phyloP scores from a whole-genome alignment of 2,113 vertebrate species.

The Platichthys stellatus region DNA sequence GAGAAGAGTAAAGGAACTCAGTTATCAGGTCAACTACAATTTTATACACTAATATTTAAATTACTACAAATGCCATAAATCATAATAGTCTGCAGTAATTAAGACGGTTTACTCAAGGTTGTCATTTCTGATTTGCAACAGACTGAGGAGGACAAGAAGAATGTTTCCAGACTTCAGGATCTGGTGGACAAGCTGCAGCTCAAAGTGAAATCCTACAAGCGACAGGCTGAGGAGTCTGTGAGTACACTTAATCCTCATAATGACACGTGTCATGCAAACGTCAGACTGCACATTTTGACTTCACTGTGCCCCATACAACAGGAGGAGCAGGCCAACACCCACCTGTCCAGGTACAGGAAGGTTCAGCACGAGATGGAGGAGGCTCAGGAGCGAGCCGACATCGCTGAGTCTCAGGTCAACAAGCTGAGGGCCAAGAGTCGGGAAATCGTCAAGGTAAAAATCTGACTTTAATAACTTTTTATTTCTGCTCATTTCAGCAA shows the following conservation, averaged over 20 bases:
- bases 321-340: constrained; percentile 78
- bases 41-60: too few relatives aligned
- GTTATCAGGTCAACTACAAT: constrained; percentile 76
- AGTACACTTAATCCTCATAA: constrained; percentile 53
- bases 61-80: background rate
- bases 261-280: background rate
- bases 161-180: constrained; percentile 81
- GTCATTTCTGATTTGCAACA: constrained; percentile 32
- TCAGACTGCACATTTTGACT: constrained; percentile 10
- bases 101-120: background rate
- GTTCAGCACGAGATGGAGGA: constrained; percentile 89
- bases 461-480: background rate
- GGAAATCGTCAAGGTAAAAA: constrained; percentile 78
- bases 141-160: constrained; percentile 87
- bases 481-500: background rate
- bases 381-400: constrained; percentile 86
- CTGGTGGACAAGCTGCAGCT: constrained; percentile 86
- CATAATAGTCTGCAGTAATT: background rate
- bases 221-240: constrained; percentile 82
- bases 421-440: constrained; percentile 86
- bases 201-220: constrained; percentile 85
- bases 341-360: constrained; percentile 83
- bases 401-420: constrained; percentile 87
- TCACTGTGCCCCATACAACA: constrained; percentile 39
- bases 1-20: constrained; percentile 81